A percentile compares a stretch with the other conserved stretches of the same genome.
Conservation (phyloP, 2,113 vertebrate genomes). For the Clupea harengus region DNA sequence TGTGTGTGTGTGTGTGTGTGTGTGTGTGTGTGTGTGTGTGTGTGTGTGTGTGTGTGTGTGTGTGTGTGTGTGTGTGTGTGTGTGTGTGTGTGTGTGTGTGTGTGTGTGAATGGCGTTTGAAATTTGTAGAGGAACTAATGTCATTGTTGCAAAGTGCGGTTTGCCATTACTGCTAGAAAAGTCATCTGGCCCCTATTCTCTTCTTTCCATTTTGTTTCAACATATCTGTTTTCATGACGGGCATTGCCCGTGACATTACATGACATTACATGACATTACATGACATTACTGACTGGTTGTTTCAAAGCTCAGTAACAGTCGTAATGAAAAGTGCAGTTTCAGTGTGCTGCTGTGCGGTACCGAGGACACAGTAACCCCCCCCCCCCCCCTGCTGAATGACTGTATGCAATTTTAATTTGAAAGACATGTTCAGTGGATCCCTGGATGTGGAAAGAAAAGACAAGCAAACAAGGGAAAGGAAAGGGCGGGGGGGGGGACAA, state of each 20-base stretch:
- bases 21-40: no score
- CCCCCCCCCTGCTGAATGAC: neutral
- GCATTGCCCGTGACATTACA: no score
- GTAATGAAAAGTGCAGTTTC: neutral
- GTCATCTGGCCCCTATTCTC: neutral
- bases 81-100: no score
- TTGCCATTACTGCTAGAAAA: neutral
- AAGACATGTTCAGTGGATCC: neutral
- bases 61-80: no score
- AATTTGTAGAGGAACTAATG: no score
- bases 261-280: neutral
- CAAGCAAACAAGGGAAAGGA: neutral
- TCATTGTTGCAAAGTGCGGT: no score
- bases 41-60: no score
- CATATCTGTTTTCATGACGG: neutral
- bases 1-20: no score
- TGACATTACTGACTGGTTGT: neutral
- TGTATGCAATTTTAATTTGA: neutral
- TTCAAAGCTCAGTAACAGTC: neutral
- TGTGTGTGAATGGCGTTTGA: no score
- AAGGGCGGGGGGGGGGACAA: neutral
- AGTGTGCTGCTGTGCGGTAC: neutral
- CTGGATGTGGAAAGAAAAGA: neutral
- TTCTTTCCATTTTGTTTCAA: neutral
- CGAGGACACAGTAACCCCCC: neutral